These are phyloP conservation scores for Globia sparganii DNA, from an alignment of 2,888 invertebrate genomes.

Conservation along the genomic window DNA sequence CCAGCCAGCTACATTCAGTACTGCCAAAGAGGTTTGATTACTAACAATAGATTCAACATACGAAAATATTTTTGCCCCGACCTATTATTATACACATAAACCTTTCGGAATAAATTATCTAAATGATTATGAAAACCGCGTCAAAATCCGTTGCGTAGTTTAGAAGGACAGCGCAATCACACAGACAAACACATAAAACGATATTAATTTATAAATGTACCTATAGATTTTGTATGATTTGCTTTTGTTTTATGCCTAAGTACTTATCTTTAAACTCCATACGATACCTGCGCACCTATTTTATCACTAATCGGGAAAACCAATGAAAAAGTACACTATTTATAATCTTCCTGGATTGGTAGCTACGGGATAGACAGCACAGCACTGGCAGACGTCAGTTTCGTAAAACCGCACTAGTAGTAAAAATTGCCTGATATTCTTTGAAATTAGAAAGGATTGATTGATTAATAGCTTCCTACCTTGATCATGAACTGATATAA, in stretches of 20 bases:
- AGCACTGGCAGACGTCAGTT: background rate
- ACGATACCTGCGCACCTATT: background rate
- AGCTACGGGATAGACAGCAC: background rate
- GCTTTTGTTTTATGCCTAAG: background rate
- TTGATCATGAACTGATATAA: conserved; percentile 8
- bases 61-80: too few species aligned
- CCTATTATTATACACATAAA: background rate
- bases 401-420: background rate
- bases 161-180: background rate
- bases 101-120: background rate
- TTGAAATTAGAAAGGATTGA: background rate
- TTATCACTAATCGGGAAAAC: background rate
- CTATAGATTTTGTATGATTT: background rate
- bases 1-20: too few species aligned
- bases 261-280: background rate
- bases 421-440: background rate
- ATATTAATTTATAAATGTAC: background rate
- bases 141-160: background rate
- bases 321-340: background rate
- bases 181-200: background rate
- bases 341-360: background rate
- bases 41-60: too few species aligned
- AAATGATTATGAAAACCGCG: background rate
- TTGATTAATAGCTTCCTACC: conserved; percentile 15
- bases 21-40: too few species aligned